Evolutionary conservation across 2,797 vertebrate genomes (phyloP).

Genomic region (Eleutherodactylus coqui): DNA sequence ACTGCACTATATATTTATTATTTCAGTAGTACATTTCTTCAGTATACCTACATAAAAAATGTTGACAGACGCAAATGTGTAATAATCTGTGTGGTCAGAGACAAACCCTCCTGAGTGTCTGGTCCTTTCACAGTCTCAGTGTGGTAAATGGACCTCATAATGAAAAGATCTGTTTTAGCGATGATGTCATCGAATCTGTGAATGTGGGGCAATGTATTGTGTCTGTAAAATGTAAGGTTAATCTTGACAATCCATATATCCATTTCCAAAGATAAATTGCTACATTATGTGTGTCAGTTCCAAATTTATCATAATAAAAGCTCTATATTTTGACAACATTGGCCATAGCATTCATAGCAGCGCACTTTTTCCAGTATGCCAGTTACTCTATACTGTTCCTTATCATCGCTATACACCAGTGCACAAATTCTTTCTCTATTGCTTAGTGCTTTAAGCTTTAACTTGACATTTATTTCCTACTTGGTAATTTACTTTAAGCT

Average conservation of each 20-base stretch:
- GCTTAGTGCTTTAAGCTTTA: not conserved
- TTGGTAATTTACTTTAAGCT: not conserved
- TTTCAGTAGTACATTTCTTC: not conserved
- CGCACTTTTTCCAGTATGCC: not conserved
- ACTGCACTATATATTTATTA: not conserved
- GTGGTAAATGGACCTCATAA: constrained; percentile 39
- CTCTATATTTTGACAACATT: constrained; percentile 33
- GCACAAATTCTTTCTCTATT: not conserved
- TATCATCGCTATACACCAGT: not conserved
- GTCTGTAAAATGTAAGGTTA: constrained; percentile 49
- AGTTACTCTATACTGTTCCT: constrained; percentile 18
- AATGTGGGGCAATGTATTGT: constrained; percentile 26
- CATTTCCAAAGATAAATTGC: constrained; percentile 46
- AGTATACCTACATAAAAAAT: constrained; percentile 15
- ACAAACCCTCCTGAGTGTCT: constrained; percentile 42
- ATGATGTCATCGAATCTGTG: constrained; percentile 45
- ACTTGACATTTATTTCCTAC: not conserved
- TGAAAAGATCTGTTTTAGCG: constrained; percentile 11
- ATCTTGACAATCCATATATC: constrained; percentile 48
- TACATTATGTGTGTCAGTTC: constrained; percentile 39
- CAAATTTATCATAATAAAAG: constrained; percentile 44
- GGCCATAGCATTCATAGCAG: not conserved
- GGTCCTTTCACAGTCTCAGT: constrained; percentile 30
- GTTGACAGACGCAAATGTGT: constrained; percentile 12
- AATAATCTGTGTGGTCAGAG: constrained; percentile 28